These are phyloP conservation scores for Eupleurogrammus muticus DNA, from an alignment of 2,797 vertebrate species.

Conservation along the genomic window DNA sequence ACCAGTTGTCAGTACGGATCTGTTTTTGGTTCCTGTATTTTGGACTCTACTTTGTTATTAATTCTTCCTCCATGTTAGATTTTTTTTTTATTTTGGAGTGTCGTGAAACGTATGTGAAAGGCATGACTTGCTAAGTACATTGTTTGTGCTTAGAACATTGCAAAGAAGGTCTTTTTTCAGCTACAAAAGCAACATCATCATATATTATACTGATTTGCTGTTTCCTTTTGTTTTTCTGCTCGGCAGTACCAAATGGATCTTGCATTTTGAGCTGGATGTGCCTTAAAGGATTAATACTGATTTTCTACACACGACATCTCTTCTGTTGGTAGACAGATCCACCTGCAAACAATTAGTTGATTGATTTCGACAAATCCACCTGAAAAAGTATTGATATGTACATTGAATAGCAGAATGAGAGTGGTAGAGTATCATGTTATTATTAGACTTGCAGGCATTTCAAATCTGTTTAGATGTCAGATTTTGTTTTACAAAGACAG, in stretches of 20 bases:
- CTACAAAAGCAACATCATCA: slow-evolving; percentile 73
- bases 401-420: background rate
- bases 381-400: slow-evolving; percentile 26
- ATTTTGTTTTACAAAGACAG: slow-evolving; percentile 4
- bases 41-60: slow-evolving; percentile 79
- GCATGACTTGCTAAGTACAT: slow-evolving; percentile 85
- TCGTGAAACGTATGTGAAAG: slow-evolving; percentile 84
- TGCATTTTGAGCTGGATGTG: slow-evolving; percentile 84
- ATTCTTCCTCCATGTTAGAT: slow-evolving; percentile 79
- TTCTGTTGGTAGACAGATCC: slow-evolving; percentile 58
- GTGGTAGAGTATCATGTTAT: slow-evolving; percentile 24
- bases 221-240: slow-evolving; percentile 72
- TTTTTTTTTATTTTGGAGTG: slow-evolving; percentile 75
- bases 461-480: slow-evolving; percentile 8
- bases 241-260: slow-evolving; percentile 76
- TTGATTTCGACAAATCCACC: slow-evolving; percentile 44
- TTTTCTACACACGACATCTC: slow-evolving; percentile 57
- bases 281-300: slow-evolving; percentile 83
- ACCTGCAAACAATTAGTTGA: slow-evolving; percentile 48
- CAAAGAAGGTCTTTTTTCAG: slow-evolving; percentile 67
- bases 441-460: slow-evolving; percentile 22
- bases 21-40: slow-evolving; percentile 71
- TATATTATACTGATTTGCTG: slow-evolving; percentile 82
- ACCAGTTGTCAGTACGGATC: slow-evolving; percentile 55
- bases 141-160: slow-evolving; percentile 74